These are phyloP conservation scores for Erebia palarica DNA, from an alignment of 2,888 invertebrate species.

Conservation along the genomic window DNA sequence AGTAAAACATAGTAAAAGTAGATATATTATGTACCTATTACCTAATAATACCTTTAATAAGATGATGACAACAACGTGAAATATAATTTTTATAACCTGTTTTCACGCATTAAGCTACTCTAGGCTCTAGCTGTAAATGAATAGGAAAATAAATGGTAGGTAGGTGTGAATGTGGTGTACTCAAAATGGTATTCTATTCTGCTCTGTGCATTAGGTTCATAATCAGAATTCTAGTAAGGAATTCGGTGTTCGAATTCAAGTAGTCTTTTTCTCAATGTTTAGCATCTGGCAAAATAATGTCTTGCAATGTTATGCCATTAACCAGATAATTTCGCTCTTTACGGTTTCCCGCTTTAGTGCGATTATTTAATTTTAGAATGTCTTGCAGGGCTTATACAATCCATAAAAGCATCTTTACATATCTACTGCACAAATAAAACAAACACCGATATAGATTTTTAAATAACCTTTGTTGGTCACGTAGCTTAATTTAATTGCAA, in stretches of 20 bases:
- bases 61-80: no score
- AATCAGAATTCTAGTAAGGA: not conserved
- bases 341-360: not conserved
- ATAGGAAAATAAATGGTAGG: no score
- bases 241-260: no score
- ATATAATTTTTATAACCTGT: no score
- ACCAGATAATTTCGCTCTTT: not conserved
- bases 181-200: no score
- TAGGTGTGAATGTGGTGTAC: no score
- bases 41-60: no score
- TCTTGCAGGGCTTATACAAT: not conserved
- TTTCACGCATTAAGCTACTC: no score
- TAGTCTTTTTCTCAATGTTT: not conserved
- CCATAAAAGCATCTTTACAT: not conserved
- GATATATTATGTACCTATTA: no score
- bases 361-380: not conserved
- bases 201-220: not conserved
- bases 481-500: slow-evolving; percentile 12
- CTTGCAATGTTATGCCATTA: not conserved
- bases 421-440: not conserved
- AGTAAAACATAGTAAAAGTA: no score
- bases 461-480: slow-evolving; percentile 6
- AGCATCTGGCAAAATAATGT: not conserved
- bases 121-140: no score
- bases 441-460: slow-evolving; percentile 5